These are phyloP conservation scores for Morinoia aosen DNA, from an alignment of 2,888 invertebrate genomes.

Conservation along the genomic window DNA sequence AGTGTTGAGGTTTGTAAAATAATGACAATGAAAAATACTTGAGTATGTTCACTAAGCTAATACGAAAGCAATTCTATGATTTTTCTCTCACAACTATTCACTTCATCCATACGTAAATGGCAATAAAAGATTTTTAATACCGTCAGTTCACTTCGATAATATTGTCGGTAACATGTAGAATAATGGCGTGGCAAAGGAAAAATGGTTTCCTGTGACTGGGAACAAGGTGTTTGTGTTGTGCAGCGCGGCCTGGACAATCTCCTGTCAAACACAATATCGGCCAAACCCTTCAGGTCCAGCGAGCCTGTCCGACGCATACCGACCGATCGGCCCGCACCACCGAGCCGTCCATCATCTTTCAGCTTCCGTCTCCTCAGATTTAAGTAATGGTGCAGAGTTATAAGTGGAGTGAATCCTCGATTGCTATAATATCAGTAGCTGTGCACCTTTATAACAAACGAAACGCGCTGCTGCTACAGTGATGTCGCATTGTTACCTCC, in stretches of 20 bases:
- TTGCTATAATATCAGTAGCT: not conserved
- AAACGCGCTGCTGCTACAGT: not conserved
- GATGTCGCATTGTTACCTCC: not conserved
- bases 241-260: not conserved
- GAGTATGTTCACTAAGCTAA: not conserved
- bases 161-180: not conserved
- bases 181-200: not conserved
- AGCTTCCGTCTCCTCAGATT: not conserved
- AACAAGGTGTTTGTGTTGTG: slow-evolving; percentile 3
- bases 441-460: not conserved
- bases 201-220: not conserved
- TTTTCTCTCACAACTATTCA: not conserved
- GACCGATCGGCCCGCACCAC: not conserved
- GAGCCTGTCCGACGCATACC: not conserved
- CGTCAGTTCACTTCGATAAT: not conserved
- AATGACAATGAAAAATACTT: not conserved
- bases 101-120: not conserved
- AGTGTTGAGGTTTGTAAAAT: not conserved
- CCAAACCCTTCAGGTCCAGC: not conserved
- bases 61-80: not conserved
- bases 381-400: too few relatives aligned
- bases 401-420: not conserved
- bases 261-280: slow-evolving; percentile 23
- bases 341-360: not conserved
- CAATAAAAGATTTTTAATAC: not conserved